Base-by-base conservation (phyloP, 2,113 vertebrate genomes). In the Myotis brandtii region DNA sequence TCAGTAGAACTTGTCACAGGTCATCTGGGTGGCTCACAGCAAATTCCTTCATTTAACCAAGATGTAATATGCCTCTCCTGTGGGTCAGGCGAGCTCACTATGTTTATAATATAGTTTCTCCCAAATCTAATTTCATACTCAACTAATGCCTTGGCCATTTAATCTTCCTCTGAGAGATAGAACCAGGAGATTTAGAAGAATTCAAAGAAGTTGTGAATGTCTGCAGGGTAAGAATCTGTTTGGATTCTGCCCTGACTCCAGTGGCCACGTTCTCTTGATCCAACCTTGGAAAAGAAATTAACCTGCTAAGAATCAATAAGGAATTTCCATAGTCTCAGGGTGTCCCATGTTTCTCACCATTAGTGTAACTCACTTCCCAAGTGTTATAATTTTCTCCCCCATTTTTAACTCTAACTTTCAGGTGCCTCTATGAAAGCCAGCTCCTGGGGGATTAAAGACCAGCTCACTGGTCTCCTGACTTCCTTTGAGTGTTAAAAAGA, bases 1-100 rank as follows among this genome's bases (percentile, higher is more conserved):
- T 89, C 48, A 95, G 86, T 92, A 70, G 66, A 66, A 89, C 21
- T 81, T 30, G 14, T 81, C 85, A 43, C 73, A 69, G 50, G 73
- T 77, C 62, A 96, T 54, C n/a, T 23, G 82, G 30, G 80, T 66
- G 54, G 5, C 70, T 94, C 62, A 59, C 7, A 88, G 62, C 20
- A 85, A 88, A 80, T 72, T 73, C 48, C 64, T 88, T 48, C 32
- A 91, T 81, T 96, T 50, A 86, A 6, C 1, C 6, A 54, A 75
- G 37, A 50, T 52, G 37, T 37, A 40, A 37, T 73, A 25, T 7
- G 17, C 20, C 13, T 86, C n/a, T 86, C 69, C 27, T 50, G 4
- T 21, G 48, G 50, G 27, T 59, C 70, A 89, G 32, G 37, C 37
- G 13, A 77, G 34, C 54, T 62, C 82, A 40, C 88, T 75, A 37